Base-by-base conservation (phyloP, 2,888 invertebrate species). In the Lasioglossum oenotherae region DNA sequence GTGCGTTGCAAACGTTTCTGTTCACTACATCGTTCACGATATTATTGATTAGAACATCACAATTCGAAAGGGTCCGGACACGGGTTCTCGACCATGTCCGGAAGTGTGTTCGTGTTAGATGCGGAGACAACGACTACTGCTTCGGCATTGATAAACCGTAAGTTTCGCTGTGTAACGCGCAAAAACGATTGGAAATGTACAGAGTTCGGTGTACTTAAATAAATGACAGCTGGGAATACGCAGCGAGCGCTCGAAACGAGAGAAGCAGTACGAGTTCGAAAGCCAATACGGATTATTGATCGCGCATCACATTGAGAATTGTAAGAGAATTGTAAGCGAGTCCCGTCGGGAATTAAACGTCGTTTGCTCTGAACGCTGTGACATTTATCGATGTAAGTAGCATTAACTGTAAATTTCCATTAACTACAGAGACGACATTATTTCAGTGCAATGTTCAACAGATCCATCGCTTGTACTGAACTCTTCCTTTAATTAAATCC, bases 401-500 rank as follows among this genome's bases (percentile, higher is more conserved):
- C 67, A 67, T 82, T 57, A 77, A 74, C 27, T 84, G 82, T 82
- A 73, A 82, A 73, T 82, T 77, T 64, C 73, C 31, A 46, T 73
- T 73, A 77, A 35, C 49, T 27, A 41, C 31, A 53, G 6, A 31
- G 38, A 60, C 49, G 31, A 46, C 57, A 81, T 81, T 81, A 81
- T 67, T 82, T 82, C 73, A 57, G 76, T 82, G 64, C 64, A 82
- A 77, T 73, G 83, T 73, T 72, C 74, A 82, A 77, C 74, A 31
- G 69, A 82, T 46, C 57, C 81, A 82, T 81, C 76, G 76, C 35
- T 64, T 84, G 82, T 84, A 82, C 82, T 74, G 83, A 82, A 82
- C 67, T 77, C 83, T 72, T 76, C 82, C 71, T 82, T 84, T 53
- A 64, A 82, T 84, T 84, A 82, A 64, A 82, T 82, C 82, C 82